Base-by-base conservation (phyloP, 2,797 vertebrate species). In the Aselliscus stoliczkanus region DNA sequence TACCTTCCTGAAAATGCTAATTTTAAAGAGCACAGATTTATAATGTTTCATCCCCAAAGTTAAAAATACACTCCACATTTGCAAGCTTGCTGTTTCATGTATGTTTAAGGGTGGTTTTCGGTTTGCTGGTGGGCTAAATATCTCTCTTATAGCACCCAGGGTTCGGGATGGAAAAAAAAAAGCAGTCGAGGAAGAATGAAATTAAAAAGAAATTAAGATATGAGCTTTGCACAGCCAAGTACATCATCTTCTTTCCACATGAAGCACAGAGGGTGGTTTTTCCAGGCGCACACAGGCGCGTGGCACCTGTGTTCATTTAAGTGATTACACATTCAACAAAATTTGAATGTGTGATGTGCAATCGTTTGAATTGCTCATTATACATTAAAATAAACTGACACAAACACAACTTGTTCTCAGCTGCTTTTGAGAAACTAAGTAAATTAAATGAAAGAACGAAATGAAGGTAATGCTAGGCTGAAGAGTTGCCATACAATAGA, bases 261-360 rank as follows among this genome's bases (percentile, higher is more conserved):
- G 77, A 77, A 92, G 96, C 93, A 25, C 87, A 18, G 88, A 94
- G 94, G 87, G 85, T 39, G 77, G 93, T 34, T 81, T 84, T 60
- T 73, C 88, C 67, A 90, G 67, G 94, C 65, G 0, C 47, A 11
- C 86, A 42, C 15, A 29, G 42, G 77, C 65, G 0, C 2, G 0
- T 20, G 44, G 91, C 97, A 96, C 93, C 97, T 96, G 97, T 88
- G 95, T 87, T 97, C 96, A 89, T 81, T 96, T 87, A 94, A 95
- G 88, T 97, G 95, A 96, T 95, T 80, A 95, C 96, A 91, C 77
- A 93, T 95, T 94, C 95, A 91, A 84, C 96, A 27, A 62, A 31
- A 80, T 94, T 70, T 80, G 93, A 95, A 87, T 94, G 94, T 95
- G 96, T 64, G 96, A 88, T 67, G 42, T 81, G 94, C 93, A 80